Evolutionary conservation across 2,888 invertebrate genomes (phyloP).

Genomic region (Macrosiphum euphorbiae): DNA sequence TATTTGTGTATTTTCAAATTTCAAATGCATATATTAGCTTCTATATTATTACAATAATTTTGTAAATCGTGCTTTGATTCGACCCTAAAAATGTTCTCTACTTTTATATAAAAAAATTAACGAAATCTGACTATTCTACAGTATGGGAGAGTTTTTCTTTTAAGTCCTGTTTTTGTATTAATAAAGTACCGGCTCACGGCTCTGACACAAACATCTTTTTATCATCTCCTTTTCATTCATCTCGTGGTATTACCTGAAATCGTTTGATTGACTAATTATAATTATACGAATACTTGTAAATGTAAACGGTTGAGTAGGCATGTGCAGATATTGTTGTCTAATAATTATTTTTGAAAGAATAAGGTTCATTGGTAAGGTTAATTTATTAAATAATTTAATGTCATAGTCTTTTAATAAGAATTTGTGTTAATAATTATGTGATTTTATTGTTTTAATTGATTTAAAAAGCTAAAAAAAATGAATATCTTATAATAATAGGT

Average conservation of each 20-base stretch:
- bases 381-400: not conserved
- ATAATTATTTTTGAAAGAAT: not conserved
- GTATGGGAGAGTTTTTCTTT: no score
- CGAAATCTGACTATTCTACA: no score
- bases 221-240: not conserved
- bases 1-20: no score
- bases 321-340: not conserved
- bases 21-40: no score
- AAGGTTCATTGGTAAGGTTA: not conserved
- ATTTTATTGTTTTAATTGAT: not conserved
- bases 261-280: not conserved
- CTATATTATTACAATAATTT: no score
- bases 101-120: no score
- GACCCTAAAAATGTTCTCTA: no score
- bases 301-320: not conserved
- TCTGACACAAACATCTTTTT: no score
- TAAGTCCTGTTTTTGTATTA: no score
- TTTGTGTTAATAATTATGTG: not conserved
- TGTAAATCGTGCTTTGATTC: no score
- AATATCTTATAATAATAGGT: not conserved
- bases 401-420: not conserved
- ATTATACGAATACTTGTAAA: not conserved
- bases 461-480: not conserved
- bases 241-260: not conserved
- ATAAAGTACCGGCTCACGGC: no score